Percentiles rank a stretch among this genome's conserved stretches.
Conservation (phyloP, 92 coral and sea anemone species). For the Actinernus sp. region DNA sequence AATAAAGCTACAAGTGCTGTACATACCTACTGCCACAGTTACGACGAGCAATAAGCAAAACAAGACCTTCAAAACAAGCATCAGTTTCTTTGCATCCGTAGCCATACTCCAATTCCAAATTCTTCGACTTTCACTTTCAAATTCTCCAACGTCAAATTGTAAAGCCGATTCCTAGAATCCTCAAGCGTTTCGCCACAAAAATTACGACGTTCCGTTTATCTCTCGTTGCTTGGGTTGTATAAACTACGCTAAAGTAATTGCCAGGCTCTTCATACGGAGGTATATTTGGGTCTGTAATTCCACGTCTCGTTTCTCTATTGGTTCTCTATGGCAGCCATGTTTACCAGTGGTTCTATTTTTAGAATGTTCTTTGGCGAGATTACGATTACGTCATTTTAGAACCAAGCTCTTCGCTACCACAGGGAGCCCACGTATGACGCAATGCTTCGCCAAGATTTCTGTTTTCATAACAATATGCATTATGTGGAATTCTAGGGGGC, state of each 20-base stretch:
- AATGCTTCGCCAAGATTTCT: too few species aligned
- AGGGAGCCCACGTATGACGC: not conserved
- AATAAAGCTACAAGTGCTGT: not conserved
- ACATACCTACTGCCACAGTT: not conserved
- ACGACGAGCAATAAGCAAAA: not conserved
- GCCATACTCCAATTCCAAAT: not conserved
- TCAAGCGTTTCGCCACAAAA: too few species aligned
- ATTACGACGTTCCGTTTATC: too few species aligned
- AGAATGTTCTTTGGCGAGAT: too few species aligned
- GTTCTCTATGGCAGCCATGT: not conserved
- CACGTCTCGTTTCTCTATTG: not conserved
- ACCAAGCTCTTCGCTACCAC: too few species aligned
- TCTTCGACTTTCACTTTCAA: not conserved
- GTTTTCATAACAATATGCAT: too few species aligned
- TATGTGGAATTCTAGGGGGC: too few species aligned
- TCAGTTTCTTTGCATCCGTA: not conserved
- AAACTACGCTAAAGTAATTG: not conserved
- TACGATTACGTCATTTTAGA: slow-evolving; percentile 1
- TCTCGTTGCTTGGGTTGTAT: too few species aligned
- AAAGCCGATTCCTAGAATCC: too few species aligned
- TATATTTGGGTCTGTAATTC: not conserved
- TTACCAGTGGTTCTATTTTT: not conserved
- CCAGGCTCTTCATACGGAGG: not conserved
- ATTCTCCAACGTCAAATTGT: too few species aligned
- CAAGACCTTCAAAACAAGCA: not conserved